Percentiles rank a stretch among this genome's conserved stretches.
phyloP scores from a whole-genome alignment of 2,888 invertebrate species.

The Nowickia ferox region DNA sequence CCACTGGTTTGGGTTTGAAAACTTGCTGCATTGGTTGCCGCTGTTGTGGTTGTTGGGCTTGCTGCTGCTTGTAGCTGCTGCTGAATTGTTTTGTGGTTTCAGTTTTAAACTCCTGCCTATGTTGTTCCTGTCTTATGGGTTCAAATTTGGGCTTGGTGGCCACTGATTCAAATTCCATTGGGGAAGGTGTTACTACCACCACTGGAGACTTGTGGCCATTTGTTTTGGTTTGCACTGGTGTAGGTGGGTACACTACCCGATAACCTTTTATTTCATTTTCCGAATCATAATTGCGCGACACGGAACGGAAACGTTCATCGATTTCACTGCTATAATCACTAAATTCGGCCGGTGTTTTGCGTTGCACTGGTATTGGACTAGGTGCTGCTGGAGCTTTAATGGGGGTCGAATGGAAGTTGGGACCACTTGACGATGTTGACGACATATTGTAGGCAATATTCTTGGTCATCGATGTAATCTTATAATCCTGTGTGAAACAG shows the following conservation, averaged over 20 bases:
- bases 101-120: constrained; percentile 77
- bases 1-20: constrained; percentile 85
- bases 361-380: constrained; percentile 85
- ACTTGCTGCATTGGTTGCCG: constrained; percentile 80
- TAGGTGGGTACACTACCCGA: constrained; percentile 86
- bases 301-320: constrained; percentile 86
- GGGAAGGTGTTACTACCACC: constrained; percentile 83
- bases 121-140: constrained; percentile 84
- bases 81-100: constrained; percentile 73
- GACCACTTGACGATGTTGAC: constrained; percentile 79
- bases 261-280: constrained; percentile 85
- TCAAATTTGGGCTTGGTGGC: constrained; percentile 85
- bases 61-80: constrained; percentile 62
- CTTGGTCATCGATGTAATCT: constrained; percentile 84
- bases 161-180: constrained; percentile 85
- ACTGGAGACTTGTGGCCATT: constrained; percentile 84
- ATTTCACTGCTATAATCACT: constrained; percentile 90
- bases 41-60: constrained; percentile 73
- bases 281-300: constrained; percentile 85
- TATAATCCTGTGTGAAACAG: constrained; percentile 83
- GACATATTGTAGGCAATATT: constrained; percentile 83
- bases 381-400: constrained; percentile 82
- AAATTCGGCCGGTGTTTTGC: constrained; percentile 83
- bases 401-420: constrained; percentile 74
- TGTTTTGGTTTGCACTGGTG: constrained; percentile 83